Percentiles rank a stretch among this genome's conserved stretches.
phyloP scores from a whole-genome alignment of 2,888 invertebrate species.

The Andrena flavipes region DNA sequence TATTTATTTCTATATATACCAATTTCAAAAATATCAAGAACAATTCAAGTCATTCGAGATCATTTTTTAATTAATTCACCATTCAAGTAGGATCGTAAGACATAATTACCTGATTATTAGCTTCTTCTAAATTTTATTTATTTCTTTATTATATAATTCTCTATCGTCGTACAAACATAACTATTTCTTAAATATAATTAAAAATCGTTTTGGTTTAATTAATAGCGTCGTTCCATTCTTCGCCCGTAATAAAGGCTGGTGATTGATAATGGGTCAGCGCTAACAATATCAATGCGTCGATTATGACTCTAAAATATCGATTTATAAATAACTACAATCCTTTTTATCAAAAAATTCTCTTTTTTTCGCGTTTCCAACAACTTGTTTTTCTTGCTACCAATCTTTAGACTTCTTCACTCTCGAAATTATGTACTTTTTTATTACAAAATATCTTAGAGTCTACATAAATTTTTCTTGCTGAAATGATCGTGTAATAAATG shows the following conservation, averaged over 20 bases:
- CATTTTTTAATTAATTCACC: neutral
- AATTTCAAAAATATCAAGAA: too few relatives aligned
- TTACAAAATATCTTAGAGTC: constrained; percentile 4
- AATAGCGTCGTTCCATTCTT: constrained; percentile 39
- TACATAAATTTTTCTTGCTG: neutral
- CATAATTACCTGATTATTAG: neutral
- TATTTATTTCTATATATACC: too few relatives aligned
- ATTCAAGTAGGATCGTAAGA: neutral
- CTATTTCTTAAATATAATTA: constrained; percentile 76
- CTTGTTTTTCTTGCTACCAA: neutral
- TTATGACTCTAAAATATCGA: constrained; percentile 27
- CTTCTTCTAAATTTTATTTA: constrained; percentile 48
- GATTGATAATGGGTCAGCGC: constrained; percentile 1
- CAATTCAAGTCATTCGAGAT: too few relatives aligned
- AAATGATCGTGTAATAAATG: constrained; percentile 4
- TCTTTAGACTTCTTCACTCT: neutral
- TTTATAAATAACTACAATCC: constrained; percentile 42
- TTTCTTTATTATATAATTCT: constrained; percentile 70
- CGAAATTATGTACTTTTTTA: neutral
- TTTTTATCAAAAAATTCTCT: constrained; percentile 21
- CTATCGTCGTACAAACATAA: constrained; percentile 71
- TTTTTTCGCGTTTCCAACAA: constrained; percentile 4
- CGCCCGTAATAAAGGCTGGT: neutral
- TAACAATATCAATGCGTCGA: constrained; percentile 31
- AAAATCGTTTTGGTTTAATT: constrained; percentile 67